Base-by-base conservation (phyloP, 2,797 vertebrate species). In the Nasua narica region DNA sequence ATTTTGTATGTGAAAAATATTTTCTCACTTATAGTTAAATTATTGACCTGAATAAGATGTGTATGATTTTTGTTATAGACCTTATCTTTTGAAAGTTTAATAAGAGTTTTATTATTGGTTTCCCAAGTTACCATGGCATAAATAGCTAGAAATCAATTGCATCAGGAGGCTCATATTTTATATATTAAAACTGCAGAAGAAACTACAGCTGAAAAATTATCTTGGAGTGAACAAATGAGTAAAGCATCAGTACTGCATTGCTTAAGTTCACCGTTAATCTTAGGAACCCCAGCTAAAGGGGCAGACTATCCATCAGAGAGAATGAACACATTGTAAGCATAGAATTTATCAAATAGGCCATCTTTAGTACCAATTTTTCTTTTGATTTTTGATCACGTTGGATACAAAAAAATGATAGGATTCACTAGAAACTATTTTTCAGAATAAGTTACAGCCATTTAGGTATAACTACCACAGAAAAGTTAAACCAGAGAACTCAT, bases 371-470 rank as follows among this genome's bases (percentile, higher is more conserved):
- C 72, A 92, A 46, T 86, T 94, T 95, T 96, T 96, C 77, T 93
- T 87, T 93, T 83, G 70, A 89, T 74, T 96, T 95, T 92, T 96
- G n/a, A 97, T 92, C 43, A 88, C 15, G 67, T 50, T 87, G 2
- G 40, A 37, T 74, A 79, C 5, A 58, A 94, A 93, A 72, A 95
- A 79, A 91, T 83, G 54, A 87, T 83, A 50, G 1, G 2, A 77
- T 82, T 96, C 70, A 54, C n/a, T 76, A 67, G 27, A 97, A 92
- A 70, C n/a, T 94, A 52, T 94, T 95, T 92, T 90, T 85, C 82
- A 90, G 72, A 90, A 87, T 95, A 84, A 85, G 92, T 62, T 87
- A 16, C 10, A 96, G 43, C 21, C 60, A 84, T 15, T 15, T 60
- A 95, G 37, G 9, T 91, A 76, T 58, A 90, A 50, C 19, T 83